A percentile compares a stretch with the other conserved stretches of the same genome.
phyloP scores from a whole-genome alignment of 2,797 vertebrate species.

The Labroides dimidiatus region DNA sequence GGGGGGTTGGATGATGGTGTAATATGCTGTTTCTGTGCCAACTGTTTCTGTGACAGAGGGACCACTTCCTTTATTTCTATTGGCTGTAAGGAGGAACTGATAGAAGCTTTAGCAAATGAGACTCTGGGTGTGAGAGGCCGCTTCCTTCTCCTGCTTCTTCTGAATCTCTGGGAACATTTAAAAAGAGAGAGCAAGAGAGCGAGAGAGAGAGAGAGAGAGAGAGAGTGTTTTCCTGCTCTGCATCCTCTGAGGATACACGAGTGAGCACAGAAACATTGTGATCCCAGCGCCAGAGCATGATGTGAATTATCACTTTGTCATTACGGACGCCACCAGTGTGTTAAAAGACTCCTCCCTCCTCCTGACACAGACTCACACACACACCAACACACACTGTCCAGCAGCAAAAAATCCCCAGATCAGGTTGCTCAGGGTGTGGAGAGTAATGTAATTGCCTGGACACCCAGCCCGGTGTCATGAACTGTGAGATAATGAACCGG shows the following conservation, averaged over 20 bases:
- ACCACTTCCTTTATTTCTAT: slow-evolving; percentile 82
- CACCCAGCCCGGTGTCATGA: slow-evolving; percentile 62
- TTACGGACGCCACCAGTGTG: slow-evolving; percentile 60
- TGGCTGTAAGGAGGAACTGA: slow-evolving; percentile 77
- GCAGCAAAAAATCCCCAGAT: slow-evolving; percentile 51
- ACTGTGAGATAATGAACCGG: slow-evolving; percentile 73
- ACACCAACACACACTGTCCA: slow-evolving; percentile 28
- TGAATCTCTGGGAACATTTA: slow-evolving; percentile 29
- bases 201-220: neutral
- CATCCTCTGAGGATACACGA: slow-evolving; percentile 21
- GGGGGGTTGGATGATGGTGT: slow-evolving; percentile 83
- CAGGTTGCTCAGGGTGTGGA: slow-evolving; percentile 67
- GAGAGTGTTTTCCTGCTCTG: slow-evolving; percentile 22
- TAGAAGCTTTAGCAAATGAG: slow-evolving; percentile 74
- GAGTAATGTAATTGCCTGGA: slow-evolving; percentile 70
- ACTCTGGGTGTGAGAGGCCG: slow-evolving; percentile 60
- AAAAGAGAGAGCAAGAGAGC: neutral
- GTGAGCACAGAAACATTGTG: slow-evolving; percentile 39
- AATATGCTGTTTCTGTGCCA: slow-evolving; percentile 89
- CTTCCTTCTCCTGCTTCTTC: slow-evolving; percentile 43
- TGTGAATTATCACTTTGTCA: slow-evolving; percentile 56
- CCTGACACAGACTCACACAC: slow-evolving; percentile 37
- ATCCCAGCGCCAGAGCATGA: slow-evolving; percentile 13
- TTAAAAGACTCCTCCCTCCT: slow-evolving; percentile 60
- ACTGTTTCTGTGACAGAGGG: slow-evolving; percentile 86